Percentiles rank a stretch among this genome's conserved stretches.
Conservation (phyloP, 2,113 vertebrate species). For the Psittacula cyanocephala region DNA sequence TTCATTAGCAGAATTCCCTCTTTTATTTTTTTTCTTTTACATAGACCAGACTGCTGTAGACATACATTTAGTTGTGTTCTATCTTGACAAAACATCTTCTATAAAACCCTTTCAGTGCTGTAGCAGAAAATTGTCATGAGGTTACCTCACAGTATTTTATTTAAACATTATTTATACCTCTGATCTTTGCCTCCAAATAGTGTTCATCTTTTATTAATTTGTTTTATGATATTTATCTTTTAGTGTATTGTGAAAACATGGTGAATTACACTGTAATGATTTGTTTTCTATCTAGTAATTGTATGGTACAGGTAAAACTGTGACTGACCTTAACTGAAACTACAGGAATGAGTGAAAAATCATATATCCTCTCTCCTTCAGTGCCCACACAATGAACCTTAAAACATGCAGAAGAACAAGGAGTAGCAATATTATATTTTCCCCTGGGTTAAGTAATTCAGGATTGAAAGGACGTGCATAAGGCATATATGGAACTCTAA, state of each 20-base stretch:
- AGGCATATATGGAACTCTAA: not conserved
- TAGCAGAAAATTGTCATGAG: not conserved
- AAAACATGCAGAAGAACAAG: not conserved
- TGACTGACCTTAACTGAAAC: not conserved
- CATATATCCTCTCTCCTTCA: not conserved
- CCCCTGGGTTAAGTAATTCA: not conserved
- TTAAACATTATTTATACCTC: not conserved
- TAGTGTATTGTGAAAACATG: slow-evolving; percentile 1
- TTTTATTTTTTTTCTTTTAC: not conserved
- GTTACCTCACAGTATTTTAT: not conserved
- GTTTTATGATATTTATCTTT: not conserved
- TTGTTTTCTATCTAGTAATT: slow-evolving; percentile 20
- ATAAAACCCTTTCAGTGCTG: not conserved
- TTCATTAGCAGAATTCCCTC: not conserved
- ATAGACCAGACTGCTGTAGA: not conserved
- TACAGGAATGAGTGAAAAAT: not conserved
- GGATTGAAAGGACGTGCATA: not conserved
- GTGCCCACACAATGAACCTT: not conserved
- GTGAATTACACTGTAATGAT: slow-evolving; percentile 7
- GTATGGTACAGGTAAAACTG: not conserved
- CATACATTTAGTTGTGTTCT: not conserved
- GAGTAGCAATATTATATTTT: not conserved
- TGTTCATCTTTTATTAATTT: not conserved
- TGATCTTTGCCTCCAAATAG: not conserved
- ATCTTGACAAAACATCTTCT: not conserved